phyloP scores from a whole-genome alignment of 2,113 vertebrate genomes.

The Malurus cyaneus region DNA sequence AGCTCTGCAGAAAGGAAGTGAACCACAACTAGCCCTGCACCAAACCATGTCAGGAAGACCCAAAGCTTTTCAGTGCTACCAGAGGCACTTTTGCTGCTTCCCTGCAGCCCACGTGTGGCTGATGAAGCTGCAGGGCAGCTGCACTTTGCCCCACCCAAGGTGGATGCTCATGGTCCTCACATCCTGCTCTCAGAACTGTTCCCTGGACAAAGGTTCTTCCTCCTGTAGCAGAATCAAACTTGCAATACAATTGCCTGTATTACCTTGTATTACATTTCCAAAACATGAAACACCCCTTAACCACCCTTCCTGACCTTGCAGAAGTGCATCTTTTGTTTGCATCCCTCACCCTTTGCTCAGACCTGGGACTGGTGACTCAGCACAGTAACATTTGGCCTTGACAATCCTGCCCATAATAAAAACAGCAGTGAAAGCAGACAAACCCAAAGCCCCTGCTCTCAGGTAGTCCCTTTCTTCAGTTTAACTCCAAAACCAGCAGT shows the following conservation, averaged over 20 bases:
- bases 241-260: not conserved
- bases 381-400: accelerated
- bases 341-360: not conserved
- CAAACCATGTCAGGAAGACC: not conserved
- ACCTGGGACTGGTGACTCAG: not conserved
- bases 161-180: not conserved
- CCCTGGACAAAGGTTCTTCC: not conserved
- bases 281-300: not conserved
- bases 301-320: not conserved
- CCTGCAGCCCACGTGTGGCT: not conserved
- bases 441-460: not conserved
- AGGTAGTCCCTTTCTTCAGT: not conserved
- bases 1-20: not conserved
- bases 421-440: not conserved
- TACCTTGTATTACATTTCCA: not conserved
- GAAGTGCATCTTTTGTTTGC: not conserved
- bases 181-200: not conserved
- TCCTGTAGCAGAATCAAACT: not conserved
- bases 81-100: not conserved
- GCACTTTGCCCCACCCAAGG: not conserved
- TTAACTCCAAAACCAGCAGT: not conserved
- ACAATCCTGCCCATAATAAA: not conserved
- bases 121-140: not conserved
- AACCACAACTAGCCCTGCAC: not conserved
- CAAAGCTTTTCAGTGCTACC: not conserved